Base-by-base conservation (phyloP, 2,113 vertebrate species). In the Amblyopsis rosae region DNA sequence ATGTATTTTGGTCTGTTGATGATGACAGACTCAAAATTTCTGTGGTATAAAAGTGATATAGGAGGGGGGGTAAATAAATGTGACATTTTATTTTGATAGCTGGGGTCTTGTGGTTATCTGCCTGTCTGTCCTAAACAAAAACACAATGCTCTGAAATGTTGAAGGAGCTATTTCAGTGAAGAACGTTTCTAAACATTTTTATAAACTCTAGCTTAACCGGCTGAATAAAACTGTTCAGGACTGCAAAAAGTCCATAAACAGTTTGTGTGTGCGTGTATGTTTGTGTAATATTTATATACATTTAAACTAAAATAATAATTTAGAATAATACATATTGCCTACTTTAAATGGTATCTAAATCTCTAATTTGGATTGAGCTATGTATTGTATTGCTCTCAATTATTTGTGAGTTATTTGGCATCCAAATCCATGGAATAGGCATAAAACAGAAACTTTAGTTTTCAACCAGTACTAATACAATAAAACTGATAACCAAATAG, bases 331-430 rank as follows among this genome's bases (percentile, higher is more conserved):
- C 53, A 67, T 57, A 59, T 65, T 19, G 35, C 19, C 59, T 45
- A 49, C 32, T 63, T 77, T 50, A 66, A 83, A 65, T 47, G 17
- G 50, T 57, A 61, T 51, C 70, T 59, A 66, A 48, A 67, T 0
- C 71, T 17, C 26, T 60, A 57, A 78, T 76, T 54, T 51, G 48
- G 60, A 41, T 41, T 41, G 35, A 41, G 35, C 35, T 41, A 41
- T 41, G 35, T 41, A 41, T 45, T 35, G 41, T 72, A 82, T 58
- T 46, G n/a, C 51, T 70, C 70, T 78, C 66, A 64, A 0, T 72
- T 60, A 67, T 17, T 32, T 46, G 62, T n/a, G 13, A 15, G 13
- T n/a, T 17, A 54, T 3, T 54, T 54, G 13, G 2, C 13, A 6
- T 15, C 7, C 51, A 54, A 54, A 17, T 15, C 51, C 51, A 54